These are phyloP conservation scores for Agonopterix arenella DNA, from an alignment of 2,888 invertebrate genomes.

Conservation along the genomic window DNA sequence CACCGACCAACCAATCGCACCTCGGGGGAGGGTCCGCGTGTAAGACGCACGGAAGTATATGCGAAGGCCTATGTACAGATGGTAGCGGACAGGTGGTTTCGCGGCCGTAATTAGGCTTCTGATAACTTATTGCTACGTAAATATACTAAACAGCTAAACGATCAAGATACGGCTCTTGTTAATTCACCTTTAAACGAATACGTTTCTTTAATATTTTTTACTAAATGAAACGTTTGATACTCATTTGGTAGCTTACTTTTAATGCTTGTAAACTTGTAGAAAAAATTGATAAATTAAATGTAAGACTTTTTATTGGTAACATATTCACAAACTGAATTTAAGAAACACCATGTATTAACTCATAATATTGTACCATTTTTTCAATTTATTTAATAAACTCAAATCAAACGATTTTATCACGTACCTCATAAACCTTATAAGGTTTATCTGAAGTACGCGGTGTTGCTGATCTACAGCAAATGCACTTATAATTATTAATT, in stretches of 20 bases:
- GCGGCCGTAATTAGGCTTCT: constrained; percentile 72
- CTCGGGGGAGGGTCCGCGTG: constrained; percentile 66
- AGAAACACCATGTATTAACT: too few relatives aligned
- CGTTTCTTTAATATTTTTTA: not conserved
- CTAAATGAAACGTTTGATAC: not conserved
- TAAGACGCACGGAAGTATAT: constrained; percentile 76
- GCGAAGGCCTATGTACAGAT: constrained; percentile 76
- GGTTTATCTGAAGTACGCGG: too few relatives aligned
- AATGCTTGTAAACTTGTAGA: too few relatives aligned
- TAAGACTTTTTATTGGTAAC: too few relatives aligned
- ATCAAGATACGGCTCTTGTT: constrained; percentile 53
- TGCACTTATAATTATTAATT: too few relatives aligned
- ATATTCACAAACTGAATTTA: too few relatives aligned
- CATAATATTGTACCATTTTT: too few relatives aligned
- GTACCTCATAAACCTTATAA: too few relatives aligned
- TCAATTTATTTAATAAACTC: too few relatives aligned
- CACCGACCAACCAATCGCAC: constrained; percentile 54
- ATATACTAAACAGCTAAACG: constrained; percentile 63
- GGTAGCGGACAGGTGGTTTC: constrained; percentile 77
- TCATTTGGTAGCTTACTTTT: not conserved
- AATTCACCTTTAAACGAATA: not conserved
- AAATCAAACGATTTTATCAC: too few relatives aligned
- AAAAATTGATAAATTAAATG: too few relatives aligned
- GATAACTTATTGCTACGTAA: constrained; percentile 73
- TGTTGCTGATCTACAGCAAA: too few relatives aligned